Evolutionary conservation across 2,888 invertebrate species (phyloP).

Genomic region (Hylaea fasciaria): DNA sequence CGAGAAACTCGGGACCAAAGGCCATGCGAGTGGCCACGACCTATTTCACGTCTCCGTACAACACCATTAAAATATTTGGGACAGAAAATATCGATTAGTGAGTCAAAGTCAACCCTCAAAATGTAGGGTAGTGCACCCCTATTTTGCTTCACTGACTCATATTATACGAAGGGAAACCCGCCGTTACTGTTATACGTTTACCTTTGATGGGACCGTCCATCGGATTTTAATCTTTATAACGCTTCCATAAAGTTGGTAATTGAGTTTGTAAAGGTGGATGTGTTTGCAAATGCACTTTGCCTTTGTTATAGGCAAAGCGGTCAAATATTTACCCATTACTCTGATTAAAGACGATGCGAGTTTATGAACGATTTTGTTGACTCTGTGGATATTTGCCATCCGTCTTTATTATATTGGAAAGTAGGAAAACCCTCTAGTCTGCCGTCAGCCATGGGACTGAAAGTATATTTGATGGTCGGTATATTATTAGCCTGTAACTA

Average conservation of each 20-base stretch:
- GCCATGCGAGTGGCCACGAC: conserved; percentile 44
- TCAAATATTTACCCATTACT: conserved; percentile 73
- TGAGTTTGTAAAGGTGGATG: not conserved
- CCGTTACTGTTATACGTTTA: conserved; percentile 23
- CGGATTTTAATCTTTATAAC: conserved; percentile 44
- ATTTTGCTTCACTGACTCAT: conserved; percentile 66
- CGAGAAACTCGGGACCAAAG: conserved; percentile 24
- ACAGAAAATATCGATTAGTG: conserved; percentile 70
- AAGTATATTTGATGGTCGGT: too few relatives aligned
- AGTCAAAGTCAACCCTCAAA: conserved; percentile 63
- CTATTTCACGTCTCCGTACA: conserved; percentile 43
- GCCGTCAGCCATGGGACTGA: not conserved
- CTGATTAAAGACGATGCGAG: conserved; percentile 59
- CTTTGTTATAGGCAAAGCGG: conserved; percentile 50
- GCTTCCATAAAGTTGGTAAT: conserved; percentile 22
- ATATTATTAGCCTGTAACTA: too few relatives aligned
- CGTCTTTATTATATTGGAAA: conserved; percentile 5
- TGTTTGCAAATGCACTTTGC: conserved; percentile 52
- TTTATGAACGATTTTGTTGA: conserved; percentile 40
- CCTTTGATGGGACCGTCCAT: conserved; percentile 6
- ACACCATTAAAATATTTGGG: conserved; percentile 50
- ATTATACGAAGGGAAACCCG: conserved; percentile 40
- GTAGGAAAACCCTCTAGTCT: not conserved
- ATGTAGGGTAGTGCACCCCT: conserved; percentile 64
- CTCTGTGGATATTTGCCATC: conserved; percentile 4